Evolutionary conservation across 1,140 invertebrate genomes (phyloP).

Genomic region (Panagrolaimus sp.): DNA sequence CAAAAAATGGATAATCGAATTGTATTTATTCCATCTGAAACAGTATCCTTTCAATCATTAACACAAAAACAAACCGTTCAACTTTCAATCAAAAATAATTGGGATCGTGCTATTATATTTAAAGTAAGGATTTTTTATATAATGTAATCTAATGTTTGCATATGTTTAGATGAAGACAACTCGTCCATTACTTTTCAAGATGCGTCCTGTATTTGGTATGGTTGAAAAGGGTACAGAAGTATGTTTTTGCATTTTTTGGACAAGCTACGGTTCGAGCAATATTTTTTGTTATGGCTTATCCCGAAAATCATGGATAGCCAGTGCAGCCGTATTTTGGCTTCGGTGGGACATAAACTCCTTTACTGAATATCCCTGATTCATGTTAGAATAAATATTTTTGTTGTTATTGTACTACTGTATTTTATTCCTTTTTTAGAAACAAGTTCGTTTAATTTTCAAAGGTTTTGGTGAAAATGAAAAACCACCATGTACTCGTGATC

Average conservation of each 20-base stretch:
- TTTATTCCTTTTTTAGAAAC: no score
- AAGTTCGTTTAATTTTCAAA: constrained; percentile 5
- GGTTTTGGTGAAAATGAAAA: constrained; percentile 7
- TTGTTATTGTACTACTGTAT: not conserved
- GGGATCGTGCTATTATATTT: constrained; percentile 20
- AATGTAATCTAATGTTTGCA: no score
- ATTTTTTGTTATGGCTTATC: no score
- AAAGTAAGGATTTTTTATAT: no score
- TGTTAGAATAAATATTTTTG: no score
- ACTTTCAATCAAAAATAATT: constrained; percentile 16
- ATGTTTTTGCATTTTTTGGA: not conserved
- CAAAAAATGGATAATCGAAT: not conserved
- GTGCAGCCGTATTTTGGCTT: no score
- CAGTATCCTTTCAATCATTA: not conserved
- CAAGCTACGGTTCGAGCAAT: no score
- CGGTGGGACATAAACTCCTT: no score
- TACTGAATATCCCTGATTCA: no score
- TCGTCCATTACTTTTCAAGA: constrained; percentile 17
- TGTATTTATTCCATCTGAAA: constrained; percentile 12
- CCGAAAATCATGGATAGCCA: no score
- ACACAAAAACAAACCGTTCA: constrained; percentile 7
- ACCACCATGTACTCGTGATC: constrained; percentile 10
- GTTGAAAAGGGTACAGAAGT: constrained; percentile 6
- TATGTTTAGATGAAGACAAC: constrained; percentile 23
- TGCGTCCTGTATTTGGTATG: constrained; percentile 24